Evolutionary conservation across 2,888 invertebrate species (phyloP), one percentile per base, ranked within the genome.

Genomic region (Volucella inflata): DNA sequence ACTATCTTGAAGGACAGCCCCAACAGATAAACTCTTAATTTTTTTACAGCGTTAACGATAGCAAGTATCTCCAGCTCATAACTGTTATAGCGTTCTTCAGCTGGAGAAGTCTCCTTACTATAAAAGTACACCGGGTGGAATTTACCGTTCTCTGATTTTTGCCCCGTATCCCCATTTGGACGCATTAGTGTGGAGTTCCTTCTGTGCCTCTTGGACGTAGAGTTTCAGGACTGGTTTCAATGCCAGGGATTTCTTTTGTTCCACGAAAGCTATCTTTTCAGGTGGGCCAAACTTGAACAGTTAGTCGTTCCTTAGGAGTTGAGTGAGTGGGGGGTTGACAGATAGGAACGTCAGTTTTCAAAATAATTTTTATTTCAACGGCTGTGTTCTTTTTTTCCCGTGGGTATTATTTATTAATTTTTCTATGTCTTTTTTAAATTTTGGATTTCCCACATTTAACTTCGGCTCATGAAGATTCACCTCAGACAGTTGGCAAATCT

Each of bases 1-100:
- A 30, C 6, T 30, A 76, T 57, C 14, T 76, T 76, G 16, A 76
- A 76, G 11, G 17, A 16, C 14, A 21, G 46, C 21, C 40, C 67
- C 14, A 67, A 42, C 8, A 74, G 17, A 11, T 62, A 74, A 36
- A 74, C 44, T 12, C 30, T 6, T 30, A 30, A 30, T 30, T 30
- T 30, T 30, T 21, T 21, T 21, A 21, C 21, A 21, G 1, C 21
- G 21, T 21, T 21, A 21, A 21, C 21, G 21, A 21, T 21, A 21
- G 21, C 21, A 4, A 21, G 21, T 21, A 21, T 4, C 21, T 30
- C 4, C 6, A 30, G 30, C 30, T 30, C 30, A 30, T 30, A 30
- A 30, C 30, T 30, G 30, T 30, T 30, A 30, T 6, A 30, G 30
- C 30, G 30, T 6, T 30, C 6, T 30, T 30, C 6, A 30, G 30